Percentiles rank a stretch among this genome's conserved stretches.
Evolutionary conservation across 2,888 invertebrate species (phyloP).

Genomic region (Xestia xanthographa): DNA sequence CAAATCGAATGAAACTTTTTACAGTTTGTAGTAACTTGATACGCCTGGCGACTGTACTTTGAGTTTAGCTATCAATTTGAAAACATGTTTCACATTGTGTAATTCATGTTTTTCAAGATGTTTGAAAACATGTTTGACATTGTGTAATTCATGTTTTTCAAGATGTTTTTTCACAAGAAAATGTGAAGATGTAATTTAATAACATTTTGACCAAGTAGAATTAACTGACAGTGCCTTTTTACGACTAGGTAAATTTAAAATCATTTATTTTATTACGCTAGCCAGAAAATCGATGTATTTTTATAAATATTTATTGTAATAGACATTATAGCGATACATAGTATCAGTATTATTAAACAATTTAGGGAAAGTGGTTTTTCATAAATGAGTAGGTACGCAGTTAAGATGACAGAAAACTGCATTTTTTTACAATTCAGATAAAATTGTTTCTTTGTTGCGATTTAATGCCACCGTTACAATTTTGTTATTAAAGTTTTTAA

Average conservation of each 20-base stretch:
- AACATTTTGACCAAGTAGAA: not conserved
- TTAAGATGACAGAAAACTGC: not conserved
- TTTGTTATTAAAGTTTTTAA: conserved; percentile 35
- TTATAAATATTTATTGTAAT: conserved; percentile 32
- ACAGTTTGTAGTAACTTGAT: no score
- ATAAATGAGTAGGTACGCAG: not conserved
- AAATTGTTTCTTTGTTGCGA: not conserved
- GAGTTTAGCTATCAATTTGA: not conserved
- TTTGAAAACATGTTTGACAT: not conserved
- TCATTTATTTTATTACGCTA: not conserved
- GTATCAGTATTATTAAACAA: conserved; percentile 43
- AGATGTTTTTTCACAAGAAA: not conserved
- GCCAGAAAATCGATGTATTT: conserved; percentile 1
- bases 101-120: not conserved
- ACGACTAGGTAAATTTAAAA: not conserved
- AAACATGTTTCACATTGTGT: not conserved
- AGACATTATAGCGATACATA: conserved; percentile 10
- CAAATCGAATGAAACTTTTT: no score
- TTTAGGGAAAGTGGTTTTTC: not conserved
- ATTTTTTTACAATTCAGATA: not conserved
- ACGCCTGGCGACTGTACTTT: not conserved
- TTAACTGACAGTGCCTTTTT: not conserved
- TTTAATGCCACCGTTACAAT: not conserved
- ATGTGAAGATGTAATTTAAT: not conserved
- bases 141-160: not conserved